Base-by-base conservation (phyloP, 1,140 invertebrate species). In the Dreissena rostriformis region DNA sequence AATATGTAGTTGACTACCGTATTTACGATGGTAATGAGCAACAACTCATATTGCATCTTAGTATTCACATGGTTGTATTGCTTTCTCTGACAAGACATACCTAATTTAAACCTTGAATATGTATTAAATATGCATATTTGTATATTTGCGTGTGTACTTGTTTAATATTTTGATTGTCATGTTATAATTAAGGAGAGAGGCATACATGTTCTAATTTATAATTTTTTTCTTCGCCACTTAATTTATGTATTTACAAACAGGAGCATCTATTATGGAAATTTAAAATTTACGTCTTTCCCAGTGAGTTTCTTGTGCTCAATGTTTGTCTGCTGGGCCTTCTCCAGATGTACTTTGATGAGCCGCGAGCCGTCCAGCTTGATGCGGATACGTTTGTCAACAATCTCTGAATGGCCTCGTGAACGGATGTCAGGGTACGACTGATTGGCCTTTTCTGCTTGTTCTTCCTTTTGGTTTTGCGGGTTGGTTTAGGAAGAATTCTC, bases 221-320 rank as follows among this genome's bases (percentile, higher is more conserved):
- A n/a, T n/a, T n/a, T n/a, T 98, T 24, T 77, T 77, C 55, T 77
- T 77, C 57, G 55, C 67, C 67, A 52, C 65, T 57, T 79, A 71
- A 82, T 82, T 82, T 82, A 82, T 82, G 73, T 73, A 39, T n/a
- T n/a, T n/a, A n/a, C n/a, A n/a, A n/a, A n/a, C n/a, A n/a, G n/a
- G 87, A 95, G 94, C 76, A 95, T 91, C 91, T 97, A 97, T 95
- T 99, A 98, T 83, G 98, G 98, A 95, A 99, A 99, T 95, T 99
- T 98, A 94, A 99, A 99, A 84, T 96, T 97, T 71, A 99, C 99
- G 95, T 99, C 98, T 91, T 99, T 98, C 88, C 98, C 98, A 87
- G 99, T 99, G 86, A 99, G 94, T 94, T 99, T 99, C 95, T 99
- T 99, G 93, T 99, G 98, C 95, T 99, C 99, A 94, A 99, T 98